Evolutionary conservation across 1,140 invertebrate genomes (phyloP).

Genomic region (Dendroctonus valens): DNA sequence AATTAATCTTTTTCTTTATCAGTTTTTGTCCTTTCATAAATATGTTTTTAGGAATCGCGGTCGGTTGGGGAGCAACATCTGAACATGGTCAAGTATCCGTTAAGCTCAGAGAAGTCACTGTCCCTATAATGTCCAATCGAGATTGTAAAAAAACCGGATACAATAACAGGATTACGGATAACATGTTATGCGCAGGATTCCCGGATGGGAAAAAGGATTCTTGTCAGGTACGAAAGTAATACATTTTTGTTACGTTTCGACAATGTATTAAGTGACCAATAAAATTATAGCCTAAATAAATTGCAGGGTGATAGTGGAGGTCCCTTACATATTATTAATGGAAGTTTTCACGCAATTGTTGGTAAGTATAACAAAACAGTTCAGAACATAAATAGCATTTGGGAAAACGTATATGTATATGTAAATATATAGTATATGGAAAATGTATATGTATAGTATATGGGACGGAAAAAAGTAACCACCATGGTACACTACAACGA

Average conservation of each 20-base stretch:
- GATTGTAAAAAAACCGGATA: constrained; percentile 69
- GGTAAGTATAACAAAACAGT: constrained; percentile 49
- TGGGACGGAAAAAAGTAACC: no score
- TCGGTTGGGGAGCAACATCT: constrained; percentile 65
- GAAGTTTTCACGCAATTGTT: constrained; percentile 52
- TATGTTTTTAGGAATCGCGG: constrained; percentile 54
- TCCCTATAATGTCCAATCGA: constrained; percentile 71
- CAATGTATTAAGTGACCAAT: constrained; percentile 1
- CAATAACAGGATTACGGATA: constrained; percentile 73
- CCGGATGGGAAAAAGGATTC: constrained; percentile 72
- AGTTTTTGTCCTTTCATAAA: no score
- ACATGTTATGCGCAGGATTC: constrained; percentile 84
- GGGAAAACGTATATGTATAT: no score
- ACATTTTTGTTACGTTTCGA: neutral
- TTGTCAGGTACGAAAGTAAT: constrained; percentile 58
- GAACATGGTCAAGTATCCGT: constrained; percentile 57
- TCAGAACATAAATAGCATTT: no score
- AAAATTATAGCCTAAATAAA: neutral
- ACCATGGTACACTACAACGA: no score
- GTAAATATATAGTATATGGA: no score
- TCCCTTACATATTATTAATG: constrained; percentile 58
- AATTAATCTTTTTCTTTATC: constrained; percentile 4
- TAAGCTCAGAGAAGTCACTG: constrained; percentile 60
- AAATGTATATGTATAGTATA: no score
- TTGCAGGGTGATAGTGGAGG: constrained; percentile 65